Base-by-base conservation (phyloP, 2,113 vertebrate genomes). In the Ammodytes dubius region DNA sequence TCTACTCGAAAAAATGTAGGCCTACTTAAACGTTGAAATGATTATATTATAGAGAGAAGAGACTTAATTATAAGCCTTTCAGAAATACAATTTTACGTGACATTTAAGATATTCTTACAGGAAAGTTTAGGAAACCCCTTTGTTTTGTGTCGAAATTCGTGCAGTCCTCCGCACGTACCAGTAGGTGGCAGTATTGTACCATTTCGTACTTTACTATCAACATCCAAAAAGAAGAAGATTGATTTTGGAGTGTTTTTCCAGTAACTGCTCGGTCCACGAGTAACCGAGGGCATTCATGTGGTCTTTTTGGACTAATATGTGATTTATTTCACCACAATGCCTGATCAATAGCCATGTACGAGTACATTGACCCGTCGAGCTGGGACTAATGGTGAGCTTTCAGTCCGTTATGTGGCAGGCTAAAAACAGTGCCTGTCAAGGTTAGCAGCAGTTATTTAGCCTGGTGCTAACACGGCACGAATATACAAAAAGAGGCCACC, bases 371-470 rank as follows among this genome's bases (percentile, higher is more conserved):
- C 64, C 27, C 37, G 66, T 45, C 37, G 27, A 50, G 57, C 45
- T 39, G 64, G 9, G 59, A 71, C 52, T 85, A 63, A 90, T 67
- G 90, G 89, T 92, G 82, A 88, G 87, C 42, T 58, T 60, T 53
- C 7, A 5, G 4, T 35, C 35, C 6, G 1, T 64, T 64, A 27
- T 27, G 27, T 49, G 19, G n/a, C 12, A 14, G 66, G 14, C 9
- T 42, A 6, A n/a, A 27, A 58, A 27, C 6, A 8, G 50, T 7
- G 50, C 14, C 13, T 43, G 40, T 78, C 27, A 53, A 39, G 52
- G 80, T 72, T 74, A 82, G 74, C 80, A 47, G 4, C 53, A 0
- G 40, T 14, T 46, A 9, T 15, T 11, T 45, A 78, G 57, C 56
- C 4, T 40, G 70, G 60, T 54, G 52, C 52, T 46, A 37, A 7